Base-by-base conservation (phyloP, 2,113 vertebrate species). In the Nothocercus nigrocapillus region DNA sequence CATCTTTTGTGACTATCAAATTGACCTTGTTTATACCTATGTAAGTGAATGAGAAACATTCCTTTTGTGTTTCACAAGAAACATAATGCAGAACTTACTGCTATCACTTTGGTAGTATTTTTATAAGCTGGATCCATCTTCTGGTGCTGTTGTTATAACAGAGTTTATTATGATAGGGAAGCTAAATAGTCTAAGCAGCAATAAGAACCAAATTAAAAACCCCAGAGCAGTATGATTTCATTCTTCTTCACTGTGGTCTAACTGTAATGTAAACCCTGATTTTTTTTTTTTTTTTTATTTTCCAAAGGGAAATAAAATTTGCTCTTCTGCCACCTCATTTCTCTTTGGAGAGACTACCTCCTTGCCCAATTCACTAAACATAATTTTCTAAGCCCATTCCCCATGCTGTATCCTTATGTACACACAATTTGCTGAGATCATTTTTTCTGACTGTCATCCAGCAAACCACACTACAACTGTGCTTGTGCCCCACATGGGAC, bases 141-240 rank as follows among this genome's bases (percentile, higher is more conserved):
- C 78, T 78, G 61, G 36, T 90, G 76, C 53, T 95, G 94, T 90
- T 77, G 49, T 95, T 96, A 87, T 70, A 94, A 62, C n/a, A 54
- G 85, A 84, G 77, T 92, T 94, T 97, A 84, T 96, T 96, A 89
- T 85, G 88, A 96, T 92, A 88, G 92, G 94, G 95, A 96, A 97
- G 86, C 94, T 95, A 92, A 95, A 96, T 93, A 94, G 92, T 61
- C 93, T 94, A 70, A 96, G 78, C 84, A 94, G 89, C 95, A 93
- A 92, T 92, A 95, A 96, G 95, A 85, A 95, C 70, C 86, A 95
- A 97, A 97, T 95, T 93, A 96, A 97, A 95, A 97, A 75, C 73
- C 94, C 94, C 90, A 92, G 77, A 95, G 89, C 93, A 84, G 68
- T 86, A 67, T 87, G 86, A 81, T 94, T 94, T 96, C 87, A 89